A percentile compares a stretch with the other conserved stretches of the same genome.
phyloP scores from a whole-genome alignment of 2,888 invertebrate species.

The Phragmatobia fuliginosa region DNA sequence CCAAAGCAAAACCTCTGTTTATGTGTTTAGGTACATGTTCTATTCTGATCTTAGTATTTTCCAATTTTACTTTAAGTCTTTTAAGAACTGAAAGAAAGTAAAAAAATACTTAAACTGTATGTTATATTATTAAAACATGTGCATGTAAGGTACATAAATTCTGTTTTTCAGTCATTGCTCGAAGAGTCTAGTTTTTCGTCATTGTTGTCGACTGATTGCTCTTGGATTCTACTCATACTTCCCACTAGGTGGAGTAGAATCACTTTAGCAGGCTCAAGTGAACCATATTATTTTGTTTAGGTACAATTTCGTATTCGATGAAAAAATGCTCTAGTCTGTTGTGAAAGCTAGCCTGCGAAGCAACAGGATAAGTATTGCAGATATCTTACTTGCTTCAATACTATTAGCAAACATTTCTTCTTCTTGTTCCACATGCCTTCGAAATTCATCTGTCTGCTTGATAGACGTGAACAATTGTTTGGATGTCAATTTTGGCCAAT shows the following conservation, averaged over 20 bases:
- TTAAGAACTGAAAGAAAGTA: constrained; percentile 93
- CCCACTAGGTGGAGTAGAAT: too few species aligned
- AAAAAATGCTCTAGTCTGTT: not conserved
- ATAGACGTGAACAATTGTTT: constrained; percentile 88
- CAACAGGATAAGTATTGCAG: not conserved
- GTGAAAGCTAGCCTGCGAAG: not conserved
- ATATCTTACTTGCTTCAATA: constrained; percentile 93
- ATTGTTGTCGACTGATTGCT: too few species aligned
- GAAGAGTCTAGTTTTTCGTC: not conserved
- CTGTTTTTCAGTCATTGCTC: not conserved
- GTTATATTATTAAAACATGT: too few species aligned
- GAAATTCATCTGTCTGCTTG: constrained; percentile 72
- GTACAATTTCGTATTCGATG: not conserved
- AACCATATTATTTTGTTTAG: not conserved
- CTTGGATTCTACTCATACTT: too few species aligned
- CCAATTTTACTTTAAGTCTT: constrained; percentile 93
- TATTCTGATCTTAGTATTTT: constrained; percentile 93
- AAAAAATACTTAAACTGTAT: too few species aligned
- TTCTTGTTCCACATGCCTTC: constrained; percentile 91
- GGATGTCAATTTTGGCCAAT: constrained; percentile 93
- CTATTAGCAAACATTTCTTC: constrained; percentile 96
- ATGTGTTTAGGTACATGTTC: constrained; percentile 94
- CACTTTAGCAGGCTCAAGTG: too few species aligned
- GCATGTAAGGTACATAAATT: too few species aligned
- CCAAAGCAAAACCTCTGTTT: constrained; percentile 92